Evolutionary conservation across 2,888 invertebrate species (phyloP).

Genomic region (Nemotelus nigrinus): DNA sequence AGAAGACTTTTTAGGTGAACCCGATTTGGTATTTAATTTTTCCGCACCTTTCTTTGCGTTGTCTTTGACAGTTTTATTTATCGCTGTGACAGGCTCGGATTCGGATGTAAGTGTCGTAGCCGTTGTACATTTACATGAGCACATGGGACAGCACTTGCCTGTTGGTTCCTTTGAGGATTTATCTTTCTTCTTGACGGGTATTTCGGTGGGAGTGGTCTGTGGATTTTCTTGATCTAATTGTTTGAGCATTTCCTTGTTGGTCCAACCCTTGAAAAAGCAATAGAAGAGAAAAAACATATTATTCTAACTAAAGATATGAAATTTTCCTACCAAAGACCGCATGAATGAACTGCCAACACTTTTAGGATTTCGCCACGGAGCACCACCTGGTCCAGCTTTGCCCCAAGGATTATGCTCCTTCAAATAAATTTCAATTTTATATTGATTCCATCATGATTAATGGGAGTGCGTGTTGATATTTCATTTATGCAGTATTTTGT

Average conservation of each 20-base stretch:
- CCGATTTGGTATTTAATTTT: constrained; percentile 1
- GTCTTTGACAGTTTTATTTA: constrained; percentile 45
- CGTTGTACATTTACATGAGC: constrained; percentile 61
- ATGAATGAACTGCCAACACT: constrained; percentile 78
- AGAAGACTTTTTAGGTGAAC: constrained; percentile 29
- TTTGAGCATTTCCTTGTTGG: constrained; percentile 63
- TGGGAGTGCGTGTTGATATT: too few species aligned
- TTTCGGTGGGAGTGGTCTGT: constrained; percentile 60
- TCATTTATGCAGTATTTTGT: too few species aligned
- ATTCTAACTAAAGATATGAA: constrained; percentile 2
- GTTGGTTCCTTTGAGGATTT: constrained; percentile 50
- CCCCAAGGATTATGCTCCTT: constrained; percentile 60
- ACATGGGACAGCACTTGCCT: constrained; percentile 59
- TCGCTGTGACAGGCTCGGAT: constrained; percentile 52
- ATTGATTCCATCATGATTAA: background rate
- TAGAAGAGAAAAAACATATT: constrained; percentile 34
- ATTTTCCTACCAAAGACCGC: constrained; percentile 75
- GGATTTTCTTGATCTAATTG: constrained; percentile 63
- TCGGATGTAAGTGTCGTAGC: constrained; percentile 53
- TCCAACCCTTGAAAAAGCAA: constrained; percentile 60
- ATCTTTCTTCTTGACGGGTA: constrained; percentile 50
- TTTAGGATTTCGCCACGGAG: constrained; percentile 78
- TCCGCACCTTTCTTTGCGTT: constrained; percentile 6
- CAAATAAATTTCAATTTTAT: background rate
- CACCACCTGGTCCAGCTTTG: constrained; percentile 69